A percentile compares a stretch with the other conserved stretches of the same genome.
Evolutionary conservation across 2,888 invertebrate genomes (phyloP).

Genomic region (Campaea margaritaria): DNA sequence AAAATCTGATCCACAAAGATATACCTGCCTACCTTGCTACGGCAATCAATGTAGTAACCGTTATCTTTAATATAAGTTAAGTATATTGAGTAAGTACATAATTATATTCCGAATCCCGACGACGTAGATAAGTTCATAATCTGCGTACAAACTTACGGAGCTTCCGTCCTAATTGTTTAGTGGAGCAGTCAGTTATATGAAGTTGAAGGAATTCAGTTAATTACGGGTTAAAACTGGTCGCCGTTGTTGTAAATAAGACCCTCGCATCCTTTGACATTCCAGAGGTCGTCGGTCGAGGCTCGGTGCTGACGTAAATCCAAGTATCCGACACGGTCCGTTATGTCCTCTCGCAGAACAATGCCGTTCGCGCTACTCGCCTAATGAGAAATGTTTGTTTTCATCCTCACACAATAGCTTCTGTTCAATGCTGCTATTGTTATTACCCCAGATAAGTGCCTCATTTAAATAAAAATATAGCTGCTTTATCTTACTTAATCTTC

Average conservation of each 20-base stretch:
- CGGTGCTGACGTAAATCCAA: constrained; percentile 73
- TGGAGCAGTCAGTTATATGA: constrained; percentile 4
- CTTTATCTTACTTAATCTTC: constrained; percentile 35
- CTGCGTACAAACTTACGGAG: no score
- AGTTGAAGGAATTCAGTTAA: constrained; percentile 21
- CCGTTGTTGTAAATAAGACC: constrained; percentile 20
- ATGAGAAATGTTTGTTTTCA: constrained; percentile 83
- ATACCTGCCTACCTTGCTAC: no score
- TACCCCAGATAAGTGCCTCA: constrained; percentile 57
- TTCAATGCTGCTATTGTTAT: constrained; percentile 74
- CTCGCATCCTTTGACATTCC: constrained; percentile 48
- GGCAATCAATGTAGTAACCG: no score
- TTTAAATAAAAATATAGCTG: constrained; percentile 61
- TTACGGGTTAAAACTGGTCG: constrained; percentile 16
- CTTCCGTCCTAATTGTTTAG: neutral
- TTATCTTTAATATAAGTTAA: no score
- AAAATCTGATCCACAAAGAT: no score
- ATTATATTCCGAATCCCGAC: no score
- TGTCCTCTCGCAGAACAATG: constrained; percentile 79
- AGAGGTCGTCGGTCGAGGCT: constrained; percentile 68
- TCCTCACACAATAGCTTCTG: constrained; percentile 73
- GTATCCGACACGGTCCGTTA: constrained; percentile 81
- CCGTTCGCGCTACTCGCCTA: constrained; percentile 77
- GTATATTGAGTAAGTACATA: no score
- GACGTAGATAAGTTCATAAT: no score